phyloP scores from a whole-genome alignment of 2,113 vertebrate genomes.

The Chinchilla lanigera region DNA sequence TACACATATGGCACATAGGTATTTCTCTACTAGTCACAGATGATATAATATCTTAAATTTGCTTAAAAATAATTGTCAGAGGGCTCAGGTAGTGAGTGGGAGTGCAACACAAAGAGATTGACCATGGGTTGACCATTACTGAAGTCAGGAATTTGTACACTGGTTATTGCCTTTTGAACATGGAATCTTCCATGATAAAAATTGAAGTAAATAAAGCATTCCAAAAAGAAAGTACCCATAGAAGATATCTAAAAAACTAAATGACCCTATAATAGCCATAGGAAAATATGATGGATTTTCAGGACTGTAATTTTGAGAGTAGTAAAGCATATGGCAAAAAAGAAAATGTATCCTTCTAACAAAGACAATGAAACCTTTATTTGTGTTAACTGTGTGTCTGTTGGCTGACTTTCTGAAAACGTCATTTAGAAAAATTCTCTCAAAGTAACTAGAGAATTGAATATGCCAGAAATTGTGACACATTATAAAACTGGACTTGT shows the following conservation, averaged over 20 bases:
- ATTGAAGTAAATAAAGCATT: not conserved
- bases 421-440: slow-evolving; percentile 61
- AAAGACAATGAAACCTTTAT: slow-evolving; percentile 55
- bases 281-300: slow-evolving; percentile 56
- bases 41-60: not conserved
- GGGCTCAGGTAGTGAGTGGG: not conserved
- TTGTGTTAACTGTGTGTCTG: slow-evolving; percentile 25
- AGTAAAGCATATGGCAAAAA: not conserved
- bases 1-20: not conserved
- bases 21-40: not conserved
- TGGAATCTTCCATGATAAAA: slow-evolving; percentile 42
- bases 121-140: not conserved
- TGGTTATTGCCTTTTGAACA: not conserved
- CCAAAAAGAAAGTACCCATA: not conserved
- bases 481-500: slow-evolving; percentile 50
- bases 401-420: slow-evolving; percentile 56
- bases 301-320: not conserved
- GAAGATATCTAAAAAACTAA: slow-evolving; percentile 10
- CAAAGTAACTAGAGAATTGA: slow-evolving; percentile 57
- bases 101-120: not conserved
- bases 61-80: not conserved
- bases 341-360: not conserved
- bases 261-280: not conserved
- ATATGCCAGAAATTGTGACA: slow-evolving; percentile 56
- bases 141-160: not conserved